phyloP scores from a whole-genome alignment of 2,797 vertebrate species.

The Melanotaenia pygmaea region DNA sequence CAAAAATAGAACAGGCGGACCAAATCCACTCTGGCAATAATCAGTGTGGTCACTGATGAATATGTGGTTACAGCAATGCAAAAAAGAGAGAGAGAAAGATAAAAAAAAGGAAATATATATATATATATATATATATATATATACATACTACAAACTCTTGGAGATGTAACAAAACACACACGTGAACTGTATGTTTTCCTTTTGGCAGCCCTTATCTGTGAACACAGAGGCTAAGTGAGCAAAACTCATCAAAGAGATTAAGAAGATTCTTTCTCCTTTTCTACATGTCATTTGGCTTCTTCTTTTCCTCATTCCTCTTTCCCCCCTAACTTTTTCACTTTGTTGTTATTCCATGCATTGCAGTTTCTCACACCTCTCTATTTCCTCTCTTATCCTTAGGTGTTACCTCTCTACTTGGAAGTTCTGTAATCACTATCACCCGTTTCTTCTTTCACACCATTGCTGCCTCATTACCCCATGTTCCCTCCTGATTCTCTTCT shows the following conservation, averaged over 20 bases:
- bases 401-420: constrained; percentile 13
- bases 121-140: too few species aligned
- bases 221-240: constrained; percentile 5
- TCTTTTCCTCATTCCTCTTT: constrained; percentile 1
- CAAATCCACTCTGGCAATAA: neutral
- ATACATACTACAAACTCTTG: too few species aligned
- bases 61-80: neutral
- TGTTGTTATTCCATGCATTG: constrained; percentile 17
- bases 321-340: constrained; percentile 17
- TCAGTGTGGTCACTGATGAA: neutral
- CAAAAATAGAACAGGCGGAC: constrained; percentile 10
- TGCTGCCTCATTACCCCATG: constrained; percentile 16
- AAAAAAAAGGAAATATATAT: neutral
- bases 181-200: constrained; percentile 20
- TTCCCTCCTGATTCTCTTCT: neutral
- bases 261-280: constrained; percentile 32
- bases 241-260: constrained; percentile 30
- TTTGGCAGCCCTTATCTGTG: constrained; percentile 19
- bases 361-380: constrained; percentile 31
- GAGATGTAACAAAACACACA: neutral
- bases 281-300: constrained; percentile 11
- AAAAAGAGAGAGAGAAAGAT: neutral
- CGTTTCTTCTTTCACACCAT: constrained; percentile 24
- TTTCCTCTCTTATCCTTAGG: neutral
- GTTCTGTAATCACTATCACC: constrained; percentile 11